Evolutionary conservation across 2,113 vertebrate species (phyloP).

Genomic region (Stigmatopora nigra): DNA sequence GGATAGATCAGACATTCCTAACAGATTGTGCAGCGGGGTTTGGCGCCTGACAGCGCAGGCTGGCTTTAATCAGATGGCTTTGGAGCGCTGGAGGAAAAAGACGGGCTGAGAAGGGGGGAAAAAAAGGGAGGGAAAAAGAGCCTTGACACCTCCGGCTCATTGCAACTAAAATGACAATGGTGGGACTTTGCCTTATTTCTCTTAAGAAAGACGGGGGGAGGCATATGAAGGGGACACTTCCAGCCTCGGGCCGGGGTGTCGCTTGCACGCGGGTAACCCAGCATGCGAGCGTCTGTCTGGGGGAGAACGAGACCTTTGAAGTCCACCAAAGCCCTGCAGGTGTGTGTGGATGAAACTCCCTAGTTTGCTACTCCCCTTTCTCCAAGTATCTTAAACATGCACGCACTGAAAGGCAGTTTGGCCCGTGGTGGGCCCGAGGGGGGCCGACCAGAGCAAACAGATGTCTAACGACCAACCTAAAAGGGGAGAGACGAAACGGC

Average conservation of each 20-base stretch:
- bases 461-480: constrained; percentile 70
- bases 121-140: constrained; percentile 23
- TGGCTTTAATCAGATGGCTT: constrained; percentile 62
- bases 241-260: constrained; percentile 59
- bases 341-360: constrained; percentile 65
- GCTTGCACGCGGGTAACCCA: constrained; percentile 51
- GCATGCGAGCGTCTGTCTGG: constrained; percentile 56
- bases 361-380: constrained; percentile 40
- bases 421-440: constrained; percentile 23
- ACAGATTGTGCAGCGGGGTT: constrained; percentile 48
- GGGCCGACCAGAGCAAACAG: constrained; percentile 72
- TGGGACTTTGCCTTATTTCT: constrained; percentile 13
- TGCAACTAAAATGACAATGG: constrained; percentile 40
- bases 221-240: constrained; percentile 36
- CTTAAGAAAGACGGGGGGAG: constrained; percentile 8
- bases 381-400: constrained; percentile 67
- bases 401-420: constrained; percentile 51
- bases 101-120: constrained; percentile 31
- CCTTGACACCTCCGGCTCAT: constrained; percentile 29
- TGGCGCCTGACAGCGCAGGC: constrained; percentile 55
- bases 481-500: constrained; percentile 55
- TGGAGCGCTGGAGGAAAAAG: constrained; percentile 42
- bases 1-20: constrained; percentile 57
- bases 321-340: constrained; percentile 60
- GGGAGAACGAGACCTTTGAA: constrained; percentile 60